Conservation (phyloP, 2,797 vertebrate genomes). For the Eulemur albifrons region DNA sequence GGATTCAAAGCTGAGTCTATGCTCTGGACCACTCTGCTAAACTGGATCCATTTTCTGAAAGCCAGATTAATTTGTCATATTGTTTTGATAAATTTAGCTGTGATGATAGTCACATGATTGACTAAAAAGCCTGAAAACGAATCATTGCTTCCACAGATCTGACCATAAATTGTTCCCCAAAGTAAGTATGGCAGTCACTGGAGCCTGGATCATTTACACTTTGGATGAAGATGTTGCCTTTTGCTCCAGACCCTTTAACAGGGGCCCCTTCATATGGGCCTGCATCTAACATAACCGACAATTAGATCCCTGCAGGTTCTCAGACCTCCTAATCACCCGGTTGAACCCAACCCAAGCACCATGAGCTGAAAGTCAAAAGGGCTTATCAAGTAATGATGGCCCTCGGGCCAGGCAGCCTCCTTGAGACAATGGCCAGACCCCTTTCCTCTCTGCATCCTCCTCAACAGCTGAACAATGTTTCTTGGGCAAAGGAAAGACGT, state of each 20-base stretch:
- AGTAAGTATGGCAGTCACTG: neutral
- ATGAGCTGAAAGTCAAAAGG: conserved; percentile 21
- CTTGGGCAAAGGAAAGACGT: neutral
- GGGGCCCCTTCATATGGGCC: neutral
- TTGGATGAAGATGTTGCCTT: neutral
- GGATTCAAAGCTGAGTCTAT: neutral
- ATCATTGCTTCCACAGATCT: neutral
- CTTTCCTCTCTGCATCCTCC: conserved; percentile 30
- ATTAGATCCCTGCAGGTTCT: neutral
- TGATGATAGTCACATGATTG: neutral
- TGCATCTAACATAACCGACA: neutral
- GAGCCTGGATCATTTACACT: neutral
- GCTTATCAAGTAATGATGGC: neutral
- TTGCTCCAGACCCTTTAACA: neutral
- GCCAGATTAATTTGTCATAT: neutral
- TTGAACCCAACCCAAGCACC: neutral
- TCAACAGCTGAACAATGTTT: neutral
- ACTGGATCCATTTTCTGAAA: neutral
- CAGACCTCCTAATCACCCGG: neutral
- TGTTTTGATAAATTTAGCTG: neutral
- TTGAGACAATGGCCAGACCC: neutral
- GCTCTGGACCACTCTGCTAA: neutral
- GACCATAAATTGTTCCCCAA: neutral
- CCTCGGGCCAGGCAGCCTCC: neutral
- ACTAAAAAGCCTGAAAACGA: neutral